phyloP scores from a whole-genome alignment of 64 coral and sea anemone species.

The Montipora efflorescens region DNA sequence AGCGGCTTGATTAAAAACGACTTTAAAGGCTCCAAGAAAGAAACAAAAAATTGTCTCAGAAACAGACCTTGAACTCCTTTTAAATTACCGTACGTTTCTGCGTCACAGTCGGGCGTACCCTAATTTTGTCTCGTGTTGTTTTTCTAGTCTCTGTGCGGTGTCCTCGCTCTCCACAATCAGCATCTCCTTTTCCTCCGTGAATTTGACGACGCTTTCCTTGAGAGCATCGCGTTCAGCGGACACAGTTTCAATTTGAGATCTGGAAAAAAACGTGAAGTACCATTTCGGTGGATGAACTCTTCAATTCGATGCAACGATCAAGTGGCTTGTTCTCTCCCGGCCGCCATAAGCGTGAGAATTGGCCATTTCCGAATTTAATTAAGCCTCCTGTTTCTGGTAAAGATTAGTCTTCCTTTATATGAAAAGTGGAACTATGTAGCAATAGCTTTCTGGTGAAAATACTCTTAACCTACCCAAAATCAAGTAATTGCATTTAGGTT shows the following conservation, averaged over 20 bases:
- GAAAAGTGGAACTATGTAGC: no score
- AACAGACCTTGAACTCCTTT: background rate
- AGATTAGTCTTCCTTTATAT: no score
- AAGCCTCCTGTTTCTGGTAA: no score
- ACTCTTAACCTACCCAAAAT: no score
- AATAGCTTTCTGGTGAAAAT: no score
- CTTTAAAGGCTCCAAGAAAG: background rate
- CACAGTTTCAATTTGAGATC: constrained; percentile 83
- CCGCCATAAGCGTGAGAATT: no score
- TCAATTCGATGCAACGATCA: no score
- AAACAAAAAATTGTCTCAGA: background rate
- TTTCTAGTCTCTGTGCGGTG: constrained; percentile 79
- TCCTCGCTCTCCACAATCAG: constrained; percentile 96
- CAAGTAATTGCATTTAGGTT: no score
- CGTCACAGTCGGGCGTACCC: constrained; percentile 27
- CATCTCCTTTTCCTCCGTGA: constrained; percentile 92
- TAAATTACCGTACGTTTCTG: background rate
- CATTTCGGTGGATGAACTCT: no score
- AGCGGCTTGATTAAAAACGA: background rate
- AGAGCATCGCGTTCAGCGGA: constrained; percentile 84
- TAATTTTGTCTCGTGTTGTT: constrained; percentile 76
- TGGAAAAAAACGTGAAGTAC: background rate
- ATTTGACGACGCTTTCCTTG: constrained; percentile 83
- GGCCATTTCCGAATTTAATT: no score
- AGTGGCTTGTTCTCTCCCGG: no score